Evolutionary conservation across 1,140 invertebrate genomes (phyloP).

Genomic region (Babylonia areolata): DNA sequence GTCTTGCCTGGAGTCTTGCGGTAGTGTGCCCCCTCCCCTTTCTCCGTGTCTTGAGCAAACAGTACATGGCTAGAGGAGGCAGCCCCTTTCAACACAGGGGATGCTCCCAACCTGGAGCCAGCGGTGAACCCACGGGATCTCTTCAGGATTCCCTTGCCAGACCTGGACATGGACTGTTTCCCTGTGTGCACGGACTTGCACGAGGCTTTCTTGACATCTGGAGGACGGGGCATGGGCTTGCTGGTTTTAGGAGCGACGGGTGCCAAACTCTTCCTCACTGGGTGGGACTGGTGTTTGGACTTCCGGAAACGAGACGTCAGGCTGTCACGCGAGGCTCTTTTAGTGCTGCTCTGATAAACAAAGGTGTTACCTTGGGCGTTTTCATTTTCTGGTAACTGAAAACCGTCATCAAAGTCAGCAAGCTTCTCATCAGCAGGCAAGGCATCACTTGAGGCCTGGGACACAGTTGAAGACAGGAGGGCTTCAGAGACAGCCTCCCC

Average conservation of each 20-base stretch:
- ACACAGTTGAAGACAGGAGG: background rate
- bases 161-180: background rate
- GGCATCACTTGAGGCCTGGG: too few species aligned
- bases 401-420: background rate
- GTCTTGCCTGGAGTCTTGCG: constrained; percentile 8
- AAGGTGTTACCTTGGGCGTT: background rate
- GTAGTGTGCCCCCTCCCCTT: background rate
- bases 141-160: background rate
- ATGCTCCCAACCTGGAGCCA: background rate
- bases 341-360: background rate
- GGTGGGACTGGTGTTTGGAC: background rate
- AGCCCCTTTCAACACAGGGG: background rate
- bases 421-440: background rate
- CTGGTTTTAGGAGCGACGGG: background rate
- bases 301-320: background rate
- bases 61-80: background rate
- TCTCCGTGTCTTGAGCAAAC: background rate
- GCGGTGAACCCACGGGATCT: background rate
- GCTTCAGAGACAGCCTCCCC: background rate
- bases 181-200: background rate
- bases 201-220: background rate
- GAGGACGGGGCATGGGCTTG: background rate
- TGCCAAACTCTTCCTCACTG: background rate
- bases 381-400: background rate
- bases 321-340: background rate